Conservation (phyloP, 2,113 vertebrate genomes). For the Mola mola region DNA sequence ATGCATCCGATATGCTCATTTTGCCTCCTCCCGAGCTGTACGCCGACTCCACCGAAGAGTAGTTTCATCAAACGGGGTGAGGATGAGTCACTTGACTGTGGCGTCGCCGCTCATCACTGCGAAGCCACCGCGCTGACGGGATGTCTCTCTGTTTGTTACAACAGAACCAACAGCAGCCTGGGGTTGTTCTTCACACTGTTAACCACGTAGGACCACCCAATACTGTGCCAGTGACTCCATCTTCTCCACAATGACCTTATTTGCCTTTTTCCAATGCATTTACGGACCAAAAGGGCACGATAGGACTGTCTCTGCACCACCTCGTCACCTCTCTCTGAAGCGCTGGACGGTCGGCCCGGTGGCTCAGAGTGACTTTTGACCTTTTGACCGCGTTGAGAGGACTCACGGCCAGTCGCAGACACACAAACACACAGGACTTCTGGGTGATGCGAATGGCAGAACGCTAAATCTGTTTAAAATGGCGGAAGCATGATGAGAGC, state of each 20-base stretch:
- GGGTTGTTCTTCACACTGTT: background rate
- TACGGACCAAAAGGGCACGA: conserved; percentile 2
- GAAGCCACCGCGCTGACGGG: background rate
- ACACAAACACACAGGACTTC: background rate
- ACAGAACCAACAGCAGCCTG: background rate
- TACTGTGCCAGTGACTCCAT: conserved; percentile 11
- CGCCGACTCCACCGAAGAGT: conserved; percentile 54
- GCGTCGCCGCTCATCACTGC: background rate
- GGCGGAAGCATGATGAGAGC: too few species aligned
- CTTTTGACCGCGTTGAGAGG: background rate
- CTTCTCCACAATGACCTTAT: conserved; percentile 18
- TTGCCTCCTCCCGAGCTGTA: conserved; percentile 83
- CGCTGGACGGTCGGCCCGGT: conserved; percentile 17
- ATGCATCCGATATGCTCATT: conserved; percentile 39
- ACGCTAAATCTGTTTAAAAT: too few species aligned
- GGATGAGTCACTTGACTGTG: background rate
- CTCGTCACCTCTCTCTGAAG: background rate
- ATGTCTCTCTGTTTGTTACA: conserved; percentile 16
- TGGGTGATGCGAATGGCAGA: background rate
- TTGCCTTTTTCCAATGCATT: conserved; percentile 10
- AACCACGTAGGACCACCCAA: too few species aligned
- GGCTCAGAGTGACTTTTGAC: conserved; percentile 20
- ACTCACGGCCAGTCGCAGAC: too few species aligned
- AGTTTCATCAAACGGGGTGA: conserved; percentile 3
- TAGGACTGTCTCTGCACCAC: background rate